Evolutionary conservation across 2,888 invertebrate genomes (phyloP).

Genomic region (Cacoxenus indagator): DNA sequence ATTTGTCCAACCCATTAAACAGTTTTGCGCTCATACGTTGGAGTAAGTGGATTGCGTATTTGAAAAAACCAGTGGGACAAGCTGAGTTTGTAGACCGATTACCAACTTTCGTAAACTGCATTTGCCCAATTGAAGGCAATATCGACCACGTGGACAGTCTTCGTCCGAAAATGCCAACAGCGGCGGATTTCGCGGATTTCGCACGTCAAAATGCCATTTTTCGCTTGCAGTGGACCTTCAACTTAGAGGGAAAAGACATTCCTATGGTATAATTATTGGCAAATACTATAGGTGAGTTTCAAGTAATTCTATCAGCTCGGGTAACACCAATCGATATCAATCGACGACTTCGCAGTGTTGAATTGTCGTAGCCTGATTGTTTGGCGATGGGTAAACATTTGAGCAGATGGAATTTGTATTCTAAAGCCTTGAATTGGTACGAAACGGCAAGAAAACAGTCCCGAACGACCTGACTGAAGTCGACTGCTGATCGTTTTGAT

Average conservation of each 20-base stretch:
- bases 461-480: neutral
- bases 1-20: conserved; percentile 39
- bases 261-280: neutral
- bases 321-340: neutral
- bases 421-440: conserved; percentile 34
- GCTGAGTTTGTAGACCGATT: conserved; percentile 21
- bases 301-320: neutral
- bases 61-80: conserved; percentile 12
- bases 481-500: conserved; percentile 26
- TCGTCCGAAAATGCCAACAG: neutral
- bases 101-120: neutral
- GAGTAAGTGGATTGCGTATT: conserved; percentile 29
- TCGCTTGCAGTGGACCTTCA: neutral
- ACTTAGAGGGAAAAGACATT: neutral
- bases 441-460: conserved; percentile 32
- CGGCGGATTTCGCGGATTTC: neutral
- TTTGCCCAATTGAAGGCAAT: neutral
- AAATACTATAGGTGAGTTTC: neutral
- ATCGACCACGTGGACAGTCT: neutral
- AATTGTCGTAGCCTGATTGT: conserved; percentile 37
- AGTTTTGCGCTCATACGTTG: conserved; percentile 41
- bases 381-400: conserved; percentile 35
- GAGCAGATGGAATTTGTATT: neutral
- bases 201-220: neutral
- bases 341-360: conserved; percentile 24